Evolutionary conservation across 1,140 invertebrate genomes (phyloP), one percentile per base, ranked within the genome.

Genomic region (Rhysida immarginata): DNA sequence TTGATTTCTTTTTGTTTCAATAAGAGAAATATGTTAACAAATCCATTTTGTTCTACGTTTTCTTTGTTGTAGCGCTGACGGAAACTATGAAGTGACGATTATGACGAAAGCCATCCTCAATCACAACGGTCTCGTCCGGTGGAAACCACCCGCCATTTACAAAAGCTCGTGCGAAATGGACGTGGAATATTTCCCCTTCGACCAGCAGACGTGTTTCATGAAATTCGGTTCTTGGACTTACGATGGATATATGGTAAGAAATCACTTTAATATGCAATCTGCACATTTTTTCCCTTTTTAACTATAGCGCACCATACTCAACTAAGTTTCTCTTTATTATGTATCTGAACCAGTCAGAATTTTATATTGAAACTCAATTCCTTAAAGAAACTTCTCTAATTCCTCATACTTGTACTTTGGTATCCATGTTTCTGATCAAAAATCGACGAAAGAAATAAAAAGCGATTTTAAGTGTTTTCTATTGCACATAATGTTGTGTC

Each of bases 151-250:
- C 23, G 95, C 95, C 3, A 97, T 99, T 67, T 98, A 96, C 69
- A 98, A 98, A 71, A 96, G 91, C 14, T 96, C 92, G 1, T 99
- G 96, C 65, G 89, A 95, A 73, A 93, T 95, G 56, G 91, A 96
- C 68, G 91, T 97, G 1, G 78, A 86, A 46, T 79, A 94, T 69
- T 97, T 98, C 72, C 93, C 93, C 1, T 97, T 96, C 68, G 94
- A 96, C 74, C 85, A 96, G 64, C 95, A 98, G 69, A 89, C 85
- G 0, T 95, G 90, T 70, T 89, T 91, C 70, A 86, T 95, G 82
- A 94, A 93, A 61, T 95, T 95, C 65, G 95, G 94, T 2, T 96
- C 91, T 0, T 99, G 95, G 96, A 95, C 91, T 1, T 98, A 97
- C 69, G 93, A 97, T 66, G 92, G 92, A 45, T 85, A 87, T 71